These are phyloP conservation scores for Hylaeus volcanicus DNA, from an alignment of 1,140 invertebrate genomes.

Conservation along the genomic window DNA sequence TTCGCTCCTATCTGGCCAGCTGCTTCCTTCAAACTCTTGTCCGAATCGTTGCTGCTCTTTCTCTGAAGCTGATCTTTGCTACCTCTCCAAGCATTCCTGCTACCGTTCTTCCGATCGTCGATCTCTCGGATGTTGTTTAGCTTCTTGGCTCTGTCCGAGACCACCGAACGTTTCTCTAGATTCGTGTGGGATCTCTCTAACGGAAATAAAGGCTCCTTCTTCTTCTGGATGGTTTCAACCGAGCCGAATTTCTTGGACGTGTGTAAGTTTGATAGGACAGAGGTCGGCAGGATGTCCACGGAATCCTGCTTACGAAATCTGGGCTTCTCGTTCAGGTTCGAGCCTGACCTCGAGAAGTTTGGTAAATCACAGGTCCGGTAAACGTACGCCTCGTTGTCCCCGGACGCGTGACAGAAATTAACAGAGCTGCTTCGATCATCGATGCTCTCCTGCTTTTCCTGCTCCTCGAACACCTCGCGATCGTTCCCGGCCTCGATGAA, in stretches of 20 bases:
- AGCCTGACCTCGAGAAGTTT: not conserved
- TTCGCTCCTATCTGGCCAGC: constrained; percentile 3
- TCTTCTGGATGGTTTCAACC: constrained; percentile 58
- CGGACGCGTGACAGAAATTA: constrained; percentile 29
- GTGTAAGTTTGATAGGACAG: constrained; percentile 46
- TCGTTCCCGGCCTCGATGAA: constrained; percentile 44
- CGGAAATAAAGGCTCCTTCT: constrained; percentile 12
- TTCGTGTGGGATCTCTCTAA: constrained; percentile 65
- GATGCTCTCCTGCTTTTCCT: constrained; percentile 30
- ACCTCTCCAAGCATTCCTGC: constrained; percentile 32
- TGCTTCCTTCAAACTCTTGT: constrained; percentile 53
- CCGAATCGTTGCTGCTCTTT: constrained; percentile 66
- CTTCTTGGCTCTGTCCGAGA: constrained; percentile 46
- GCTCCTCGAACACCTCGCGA: constrained; percentile 2
- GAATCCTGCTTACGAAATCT: constrained; percentile 68
- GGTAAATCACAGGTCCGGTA: not conserved
- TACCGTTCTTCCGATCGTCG: constrained; percentile 52
- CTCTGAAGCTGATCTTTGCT: constrained; percentile 50
- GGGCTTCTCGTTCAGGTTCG: constrained; percentile 17
- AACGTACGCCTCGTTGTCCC: constrained; percentile 22
- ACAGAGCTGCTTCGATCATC: constrained; percentile 24
- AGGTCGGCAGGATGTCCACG: constrained; percentile 45
- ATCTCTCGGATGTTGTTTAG: constrained; percentile 67
- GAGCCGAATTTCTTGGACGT: constrained; percentile 63
- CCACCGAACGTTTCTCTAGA: constrained; percentile 37